phyloP scores from a whole-genome alignment of 2,888 invertebrate species.

The Blastobasis lacticolella region DNA sequence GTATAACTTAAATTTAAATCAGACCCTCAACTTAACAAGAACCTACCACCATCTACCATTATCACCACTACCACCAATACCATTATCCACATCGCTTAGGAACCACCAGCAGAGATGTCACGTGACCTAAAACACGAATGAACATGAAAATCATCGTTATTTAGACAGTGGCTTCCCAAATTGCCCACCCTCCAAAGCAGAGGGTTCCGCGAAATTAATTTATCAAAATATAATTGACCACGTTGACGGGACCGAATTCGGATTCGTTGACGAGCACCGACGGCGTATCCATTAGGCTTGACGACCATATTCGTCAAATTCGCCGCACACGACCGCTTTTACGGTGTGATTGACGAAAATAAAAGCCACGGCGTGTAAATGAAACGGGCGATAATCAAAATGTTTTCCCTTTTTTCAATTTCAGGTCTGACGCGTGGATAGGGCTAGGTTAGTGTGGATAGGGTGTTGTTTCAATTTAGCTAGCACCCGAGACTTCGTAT shows the following conservation, averaged over 20 bases:
- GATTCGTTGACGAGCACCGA: conserved; percentile 3
- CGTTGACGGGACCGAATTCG: conserved; percentile 11
- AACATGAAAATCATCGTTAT: background rate
- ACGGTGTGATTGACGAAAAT: conserved; percentile 38
- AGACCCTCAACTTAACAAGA: background rate
- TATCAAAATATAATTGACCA: conserved; percentile 29
- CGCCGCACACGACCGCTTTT: conserved; percentile 16
- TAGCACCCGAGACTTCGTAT: no score
- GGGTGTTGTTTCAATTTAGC: background rate
- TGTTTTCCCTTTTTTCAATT: conserved; percentile 31
- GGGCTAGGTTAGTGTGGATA: conserved; percentile 20
- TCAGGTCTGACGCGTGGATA: conserved; percentile 16
- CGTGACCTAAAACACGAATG: background rate
- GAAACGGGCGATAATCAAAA: conserved; percentile 49
- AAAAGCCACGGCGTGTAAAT: conserved; percentile 41
- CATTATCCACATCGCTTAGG: no score
- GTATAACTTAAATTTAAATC: no score
- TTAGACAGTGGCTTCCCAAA: background rate
- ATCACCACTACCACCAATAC: no score
- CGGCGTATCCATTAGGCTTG: conserved; percentile 4
- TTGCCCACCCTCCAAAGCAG: background rate
- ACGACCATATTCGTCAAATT: conserved; percentile 8
- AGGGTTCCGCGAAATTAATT: conserved; percentile 16
- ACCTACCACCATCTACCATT: background rate
- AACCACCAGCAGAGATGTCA: no score